Evolutionary conservation across 2,113 vertebrate genomes (phyloP).

Genomic region (Tenebrosternarchus preto): DNA sequence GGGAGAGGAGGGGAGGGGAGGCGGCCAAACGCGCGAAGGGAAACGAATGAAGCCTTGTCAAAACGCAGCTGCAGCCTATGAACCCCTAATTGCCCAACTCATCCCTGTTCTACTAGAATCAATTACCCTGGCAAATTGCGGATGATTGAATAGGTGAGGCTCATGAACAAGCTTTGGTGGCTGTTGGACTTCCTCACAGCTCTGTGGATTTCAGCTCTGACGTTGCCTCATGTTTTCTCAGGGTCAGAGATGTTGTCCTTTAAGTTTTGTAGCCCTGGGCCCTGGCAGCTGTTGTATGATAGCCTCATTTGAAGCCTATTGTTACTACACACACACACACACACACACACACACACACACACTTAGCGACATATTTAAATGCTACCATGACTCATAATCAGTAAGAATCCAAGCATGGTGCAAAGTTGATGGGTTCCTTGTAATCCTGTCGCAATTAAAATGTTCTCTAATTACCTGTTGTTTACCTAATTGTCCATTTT

Average conservation of each 20-base stretch:
- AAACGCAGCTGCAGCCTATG: conserved; percentile 52
- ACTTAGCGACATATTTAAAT: background rate
- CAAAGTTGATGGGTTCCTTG: background rate
- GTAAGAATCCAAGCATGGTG: background rate
- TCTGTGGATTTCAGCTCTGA: background rate
- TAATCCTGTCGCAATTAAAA: no score
- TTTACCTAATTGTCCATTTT: background rate
- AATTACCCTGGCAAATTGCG: conserved; percentile 47
- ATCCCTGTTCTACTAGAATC: conserved; percentile 46
- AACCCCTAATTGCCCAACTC: conserved; percentile 53
- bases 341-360: conserved; percentile 16
- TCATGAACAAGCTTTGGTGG: conserved; percentile 31
- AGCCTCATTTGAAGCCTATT: conserved; percentile 15
- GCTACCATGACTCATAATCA: background rate
- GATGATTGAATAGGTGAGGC: conserved; percentile 51
- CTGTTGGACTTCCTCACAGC: conserved; percentile 36
- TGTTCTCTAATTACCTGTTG: no score
- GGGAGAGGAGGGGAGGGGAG: background rate
- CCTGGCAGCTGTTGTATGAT: conserved; percentile 40
- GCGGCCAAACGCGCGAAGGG: conserved; percentile 15
- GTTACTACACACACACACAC: conserved; percentile 10
- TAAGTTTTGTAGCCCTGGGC: conserved; percentile 25
- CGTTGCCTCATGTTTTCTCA: background rate
- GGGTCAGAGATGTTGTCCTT: conserved; percentile 4
- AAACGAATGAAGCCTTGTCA: conserved; percentile 51